These are phyloP conservation scores for Bradypodion ventrale DNA, from an alignment of 2,797 vertebrate genomes.

Conservation along the genomic window DNA sequence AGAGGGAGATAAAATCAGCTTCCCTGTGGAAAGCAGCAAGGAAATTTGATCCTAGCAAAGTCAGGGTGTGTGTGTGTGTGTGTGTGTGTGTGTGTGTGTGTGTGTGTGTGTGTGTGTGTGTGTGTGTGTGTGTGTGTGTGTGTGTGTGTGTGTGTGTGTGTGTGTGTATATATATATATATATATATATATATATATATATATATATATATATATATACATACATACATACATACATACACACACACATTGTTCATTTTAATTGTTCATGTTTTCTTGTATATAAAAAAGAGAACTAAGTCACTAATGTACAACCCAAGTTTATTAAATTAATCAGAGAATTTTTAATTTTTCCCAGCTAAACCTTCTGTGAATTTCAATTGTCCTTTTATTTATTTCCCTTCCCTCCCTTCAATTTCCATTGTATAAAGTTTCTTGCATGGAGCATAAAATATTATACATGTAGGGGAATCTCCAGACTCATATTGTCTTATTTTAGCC, in stretches of 20 bases:
- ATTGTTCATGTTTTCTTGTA: neutral
- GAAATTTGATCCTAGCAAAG: neutral
- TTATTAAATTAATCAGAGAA: neutral
- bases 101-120: too few relatives aligned
- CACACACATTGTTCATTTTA: too few relatives aligned
- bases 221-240: too few relatives aligned
- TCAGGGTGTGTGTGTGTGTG: too few relatives aligned
- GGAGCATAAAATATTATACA: conserved; percentile 33
- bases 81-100: too few relatives aligned
- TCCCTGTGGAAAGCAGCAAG: neutral
- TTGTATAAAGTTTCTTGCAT: conserved; percentile 33
- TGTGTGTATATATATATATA: too few relatives aligned
- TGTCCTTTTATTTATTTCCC: neutral
- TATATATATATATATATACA: too few relatives aligned
- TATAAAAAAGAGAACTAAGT: neutral
- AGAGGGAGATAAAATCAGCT: neutral
- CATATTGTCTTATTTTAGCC: conserved; percentile 12
- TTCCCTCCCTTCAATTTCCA: neutral
- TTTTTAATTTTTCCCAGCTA: neutral
- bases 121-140: too few relatives aligned
- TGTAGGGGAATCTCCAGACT: conserved; percentile 33
- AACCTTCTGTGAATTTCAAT: neutral
- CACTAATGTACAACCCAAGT: neutral
- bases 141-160: too few relatives aligned
- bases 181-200: too few relatives aligned